Conservation (phyloP, 2,888 invertebrate species). For the Cistogaster globosa region DNA sequence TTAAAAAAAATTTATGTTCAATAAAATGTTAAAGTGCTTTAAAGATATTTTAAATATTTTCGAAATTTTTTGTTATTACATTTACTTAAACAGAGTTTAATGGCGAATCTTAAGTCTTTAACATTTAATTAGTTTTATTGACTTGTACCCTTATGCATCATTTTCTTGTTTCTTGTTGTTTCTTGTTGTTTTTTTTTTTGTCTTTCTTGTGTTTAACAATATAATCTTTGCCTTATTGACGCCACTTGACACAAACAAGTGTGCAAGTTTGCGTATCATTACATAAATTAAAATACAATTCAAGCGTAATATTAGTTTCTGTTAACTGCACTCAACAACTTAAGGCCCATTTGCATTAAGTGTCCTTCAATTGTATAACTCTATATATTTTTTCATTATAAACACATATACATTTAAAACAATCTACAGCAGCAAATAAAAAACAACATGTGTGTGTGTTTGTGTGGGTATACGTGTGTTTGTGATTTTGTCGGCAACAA, state of each 20-base stretch:
- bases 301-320: slow-evolving; percentile 65
- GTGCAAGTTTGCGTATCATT: slow-evolving; percentile 17
- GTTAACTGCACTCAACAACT: slow-evolving; percentile 63
- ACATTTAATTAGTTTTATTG: too few species aligned
- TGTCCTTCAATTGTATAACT: slow-evolving; percentile 63
- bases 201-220: not conserved
- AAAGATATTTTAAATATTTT: too few species aligned
- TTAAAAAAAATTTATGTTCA: too few species aligned
- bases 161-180: too few species aligned
- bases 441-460: not conserved
- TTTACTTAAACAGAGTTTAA: too few species aligned
- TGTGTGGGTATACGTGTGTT: not conserved
- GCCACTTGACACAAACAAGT: slow-evolving; percentile 59
- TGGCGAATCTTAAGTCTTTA: too few species aligned
- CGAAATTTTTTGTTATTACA: too few species aligned
- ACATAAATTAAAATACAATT: slow-evolving; percentile 60
- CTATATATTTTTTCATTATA: not conserved
- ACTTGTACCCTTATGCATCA: too few species aligned
- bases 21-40: too few species aligned
- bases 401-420: not conserved
- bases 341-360: slow-evolving; percentile 67
- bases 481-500: not conserved
- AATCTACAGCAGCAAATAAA: not conserved
- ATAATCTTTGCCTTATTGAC: slow-evolving; percentile 60
- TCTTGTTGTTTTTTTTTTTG: not conserved